Percentiles rank a stretch among this genome's conserved stretches.
These are phyloP conservation scores for Peromyscus melanophrys DNA, from an alignment of 2,797 vertebrate genomes.

Conservation along the genomic window DNA sequence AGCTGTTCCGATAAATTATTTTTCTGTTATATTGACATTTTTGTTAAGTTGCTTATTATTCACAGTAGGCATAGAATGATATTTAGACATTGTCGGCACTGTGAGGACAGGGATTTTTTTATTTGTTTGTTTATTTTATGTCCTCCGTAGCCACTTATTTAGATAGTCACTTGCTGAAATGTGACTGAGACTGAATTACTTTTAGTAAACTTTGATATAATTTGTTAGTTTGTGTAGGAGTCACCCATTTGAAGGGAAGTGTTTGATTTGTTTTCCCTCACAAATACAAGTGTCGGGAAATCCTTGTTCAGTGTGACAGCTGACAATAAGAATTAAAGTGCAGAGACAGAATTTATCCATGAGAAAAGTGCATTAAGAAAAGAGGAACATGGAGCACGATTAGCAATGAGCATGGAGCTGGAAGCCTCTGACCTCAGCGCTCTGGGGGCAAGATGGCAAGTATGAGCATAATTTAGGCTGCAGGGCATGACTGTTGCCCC, in stretches of 20 bases:
- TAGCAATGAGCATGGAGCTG: no score
- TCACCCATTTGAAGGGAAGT: neutral
- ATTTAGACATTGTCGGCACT: neutral
- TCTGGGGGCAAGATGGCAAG: neutral
- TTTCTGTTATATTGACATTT: neutral
- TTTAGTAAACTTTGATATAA: slow-evolving; percentile 12
- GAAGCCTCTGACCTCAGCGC: neutral
- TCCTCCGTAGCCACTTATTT: neutral
- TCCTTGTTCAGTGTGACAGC: neutral
- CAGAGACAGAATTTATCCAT: neutral
- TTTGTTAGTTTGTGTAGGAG: neutral
- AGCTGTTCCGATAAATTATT: slow-evolving; percentile 24
- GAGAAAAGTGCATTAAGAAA: neutral
- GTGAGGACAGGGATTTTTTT: neutral
- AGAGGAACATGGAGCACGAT: neutral
- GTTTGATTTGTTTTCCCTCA: neutral
- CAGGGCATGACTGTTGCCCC: no score
- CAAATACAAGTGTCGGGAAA: neutral
- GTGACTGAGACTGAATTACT: neutral
- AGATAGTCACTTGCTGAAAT: neutral
- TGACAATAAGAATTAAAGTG: neutral
- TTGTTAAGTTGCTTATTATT: neutral
- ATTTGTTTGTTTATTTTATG: neutral
- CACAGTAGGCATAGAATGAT: neutral
- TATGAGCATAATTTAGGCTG: no score